Evolutionary conservation across 2,888 invertebrate species (phyloP), one percentile per base, ranked within the genome.

Genomic region (Fragum fragum): DNA sequence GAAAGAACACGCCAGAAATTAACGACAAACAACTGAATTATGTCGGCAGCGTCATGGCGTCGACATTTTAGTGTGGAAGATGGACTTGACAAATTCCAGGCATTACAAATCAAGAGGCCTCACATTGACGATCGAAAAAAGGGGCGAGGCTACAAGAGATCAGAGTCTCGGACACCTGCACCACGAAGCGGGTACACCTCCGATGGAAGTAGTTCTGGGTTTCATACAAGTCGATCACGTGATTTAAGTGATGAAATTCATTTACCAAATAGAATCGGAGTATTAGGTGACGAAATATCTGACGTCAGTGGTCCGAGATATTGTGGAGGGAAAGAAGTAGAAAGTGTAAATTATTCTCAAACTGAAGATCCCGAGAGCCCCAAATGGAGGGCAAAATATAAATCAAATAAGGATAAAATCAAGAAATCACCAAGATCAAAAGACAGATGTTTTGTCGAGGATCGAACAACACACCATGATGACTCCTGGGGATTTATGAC

Each of bases 401-500:
- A 57, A 47, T 47, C 47, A 47, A 47, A 47, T n/a, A 47, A 47
- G 2, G 47, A 47, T 16, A 47, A 14, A 14, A 14, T 14, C 14
- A 14, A 16, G 16, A 47, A 47, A 14, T n/a, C 47, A 18, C 47
- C 47, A 16, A 47, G 16, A 47, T 9, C 47, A 47, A 47, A 47
- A 14, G 47, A 47, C 47, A 47, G 18, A 18, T 3, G 47, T 36
- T 36, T 36, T 36, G 32, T 39, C 39, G 39, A 14, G 39, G 14
- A 39, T 6, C 6, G 14, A 9, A 14, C 6, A 39, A 6, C 39
- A 9, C 59, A 74, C 29, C 59, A 59, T 59, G 71, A 83, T 2
- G 66, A 83, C 7, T 83, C 83, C 1, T 83, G 83, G 83, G 73
- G 79, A 0, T 83, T 79, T 52, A 66, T 83, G 36, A 76, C 79